These are phyloP conservation scores for Sminthopsis crassicaudata DNA, from an alignment of 2,113 vertebrate genomes.

Conservation along the genomic window DNA sequence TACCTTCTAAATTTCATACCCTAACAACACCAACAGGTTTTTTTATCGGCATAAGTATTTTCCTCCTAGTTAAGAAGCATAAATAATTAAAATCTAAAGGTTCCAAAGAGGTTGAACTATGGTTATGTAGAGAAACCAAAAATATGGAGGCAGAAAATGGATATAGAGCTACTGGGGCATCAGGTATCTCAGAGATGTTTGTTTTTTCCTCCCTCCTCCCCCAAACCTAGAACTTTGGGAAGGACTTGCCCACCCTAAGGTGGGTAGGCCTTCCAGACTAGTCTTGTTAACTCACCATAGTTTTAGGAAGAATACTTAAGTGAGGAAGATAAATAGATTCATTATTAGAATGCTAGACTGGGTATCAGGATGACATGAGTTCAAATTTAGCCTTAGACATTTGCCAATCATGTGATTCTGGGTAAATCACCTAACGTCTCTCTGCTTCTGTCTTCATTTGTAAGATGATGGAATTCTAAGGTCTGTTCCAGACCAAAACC, in stretches of 20 bases:
- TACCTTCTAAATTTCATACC: too few relatives aligned
- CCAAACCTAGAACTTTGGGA: not conserved
- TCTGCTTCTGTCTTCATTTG: not conserved
- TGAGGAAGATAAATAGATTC: not conserved
- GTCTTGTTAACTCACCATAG: not conserved
- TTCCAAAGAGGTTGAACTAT: not conserved
- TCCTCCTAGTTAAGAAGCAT: not conserved
- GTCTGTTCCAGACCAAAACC: not conserved
- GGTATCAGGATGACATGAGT: not conserved
- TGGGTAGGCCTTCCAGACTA: not conserved
- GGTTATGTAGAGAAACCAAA: not conserved
- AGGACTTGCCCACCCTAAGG: not conserved
- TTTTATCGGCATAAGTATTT: not conserved
- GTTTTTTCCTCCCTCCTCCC: too few relatives aligned
- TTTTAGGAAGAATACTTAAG: not conserved
- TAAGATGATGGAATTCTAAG: not conserved
- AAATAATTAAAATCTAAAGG: not conserved
- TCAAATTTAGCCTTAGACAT: not conserved
- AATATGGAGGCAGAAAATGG: not conserved
- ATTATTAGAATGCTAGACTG: not conserved
- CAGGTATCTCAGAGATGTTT: not conserved
- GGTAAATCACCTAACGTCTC: not conserved
- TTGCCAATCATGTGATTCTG: not conserved
- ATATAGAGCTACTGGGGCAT: not conserved
- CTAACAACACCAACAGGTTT: not conserved